Percentiles rank a stretch among this genome's conserved stretches.
Evolutionary conservation across 2,113 vertebrate species (phyloP).

Genomic region (Hyperoodon ampullatus): DNA sequence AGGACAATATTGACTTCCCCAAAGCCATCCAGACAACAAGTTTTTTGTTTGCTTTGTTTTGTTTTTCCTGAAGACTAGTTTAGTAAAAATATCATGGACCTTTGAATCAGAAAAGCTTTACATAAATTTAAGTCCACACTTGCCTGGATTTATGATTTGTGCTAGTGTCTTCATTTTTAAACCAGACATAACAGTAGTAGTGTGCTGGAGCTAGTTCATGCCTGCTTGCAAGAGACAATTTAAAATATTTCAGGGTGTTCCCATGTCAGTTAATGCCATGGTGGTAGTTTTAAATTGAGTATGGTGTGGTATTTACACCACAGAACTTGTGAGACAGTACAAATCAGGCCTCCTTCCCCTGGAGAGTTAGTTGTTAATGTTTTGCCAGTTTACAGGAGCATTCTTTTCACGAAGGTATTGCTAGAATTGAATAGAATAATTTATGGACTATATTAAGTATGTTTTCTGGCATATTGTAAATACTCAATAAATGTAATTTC

Average conservation of each 20-base stretch:
- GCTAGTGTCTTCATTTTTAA: neutral
- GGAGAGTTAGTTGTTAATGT: neutral
- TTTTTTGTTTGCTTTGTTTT: neutral
- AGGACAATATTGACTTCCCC: neutral
- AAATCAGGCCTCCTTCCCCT: neutral
- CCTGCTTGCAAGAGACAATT: neutral
- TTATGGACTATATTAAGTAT: neutral
- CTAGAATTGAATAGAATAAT: conserved; percentile 5
- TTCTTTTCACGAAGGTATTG: neutral
- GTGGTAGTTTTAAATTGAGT: neutral
- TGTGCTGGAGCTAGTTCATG: neutral
- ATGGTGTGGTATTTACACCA: neutral
- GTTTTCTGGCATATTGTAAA: neutral
- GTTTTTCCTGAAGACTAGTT: neutral
- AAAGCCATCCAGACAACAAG: neutral
- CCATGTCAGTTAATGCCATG: neutral
- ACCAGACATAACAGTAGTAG: neutral
- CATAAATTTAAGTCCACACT: neutral
- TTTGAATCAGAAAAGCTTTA: neutral
- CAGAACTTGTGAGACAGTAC: neutral
- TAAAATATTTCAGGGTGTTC: neutral
- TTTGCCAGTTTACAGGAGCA: neutral
- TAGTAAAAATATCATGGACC: neutral
- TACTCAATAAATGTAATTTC: neutral
- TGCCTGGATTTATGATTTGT: neutral